Evolutionary conservation across 2,797 vertebrate genomes (phyloP), one percentile per base, ranked within the genome.

Genomic region (Gadopsis bispinosus): DNA sequence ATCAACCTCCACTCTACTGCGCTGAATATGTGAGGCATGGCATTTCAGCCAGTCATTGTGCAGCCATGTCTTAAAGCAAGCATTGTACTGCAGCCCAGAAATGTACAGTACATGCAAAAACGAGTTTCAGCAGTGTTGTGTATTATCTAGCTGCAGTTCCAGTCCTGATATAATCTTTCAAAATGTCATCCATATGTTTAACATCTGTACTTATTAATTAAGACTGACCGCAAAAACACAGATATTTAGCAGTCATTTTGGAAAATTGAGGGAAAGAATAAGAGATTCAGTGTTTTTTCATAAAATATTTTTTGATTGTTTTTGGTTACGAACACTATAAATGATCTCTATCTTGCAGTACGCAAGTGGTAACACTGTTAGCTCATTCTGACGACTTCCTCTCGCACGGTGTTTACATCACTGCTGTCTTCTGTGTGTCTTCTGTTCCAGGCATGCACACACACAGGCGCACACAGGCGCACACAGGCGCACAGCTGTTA

Each of bases 401-500:
- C 11, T 69, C 22, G 10, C 26, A 33, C 26, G 29, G 48, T 33
- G 58, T 56, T 48, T 50, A 69, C 8, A 45, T 61, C 63, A 51
- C 45, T 17, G 9, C 26, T 60, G 20, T 37, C 48, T 54, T 61
- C 41, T 16, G 41, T 56, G 29, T 29, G 22, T 66, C 33, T 26
- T 26, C 26, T 26, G 26, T 26, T 26, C 26, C 26, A 26, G 26
- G 26, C 26, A 26, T 26, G 26, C 26, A 2, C 26, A 26, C 26
- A 26, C 26, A 10, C 48, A 17, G 26, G 65, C n/a, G 16, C 56
- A 65, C 54, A 26, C 31, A 61, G 4, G 26, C 26, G 26, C 26
- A 63, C n/a, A 61, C 20, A 74, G 1, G 22, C 12, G 74, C 70
- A 78, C 60, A 67, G 56, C 39, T 73, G 26, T 22, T 84, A 59